Conservation (phyloP, 2,113 vertebrate genomes). For the Ptyas mucosa region DNA sequence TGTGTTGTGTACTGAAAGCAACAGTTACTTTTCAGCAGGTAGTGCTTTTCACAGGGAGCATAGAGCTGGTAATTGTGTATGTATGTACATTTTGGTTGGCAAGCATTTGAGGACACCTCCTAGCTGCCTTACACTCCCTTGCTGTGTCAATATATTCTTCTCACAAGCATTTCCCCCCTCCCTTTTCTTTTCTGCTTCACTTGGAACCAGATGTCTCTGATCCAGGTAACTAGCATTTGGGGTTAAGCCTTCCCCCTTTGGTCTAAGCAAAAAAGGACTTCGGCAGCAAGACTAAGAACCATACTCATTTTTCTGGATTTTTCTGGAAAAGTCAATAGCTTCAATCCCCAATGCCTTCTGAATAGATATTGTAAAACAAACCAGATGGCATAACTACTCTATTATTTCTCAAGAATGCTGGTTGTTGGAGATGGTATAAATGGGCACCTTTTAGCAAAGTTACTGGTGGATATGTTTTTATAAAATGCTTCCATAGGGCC, state of each 20-base stretch:
- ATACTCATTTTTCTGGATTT: neutral
- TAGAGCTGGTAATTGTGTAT: neutral
- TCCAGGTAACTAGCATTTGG: slow-evolving; percentile 70
- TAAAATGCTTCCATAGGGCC: neutral
- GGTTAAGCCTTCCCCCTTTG: neutral
- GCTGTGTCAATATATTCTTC: slow-evolving; percentile 17
- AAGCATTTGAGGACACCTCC: neutral
- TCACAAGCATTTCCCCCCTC: slow-evolving; percentile 47
- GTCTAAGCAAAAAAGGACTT: fast-evolving
- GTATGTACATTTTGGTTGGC: neutral
- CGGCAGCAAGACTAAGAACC: neutral
- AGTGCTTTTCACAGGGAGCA: neutral
- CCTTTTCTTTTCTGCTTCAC: slow-evolving; percentile 58
- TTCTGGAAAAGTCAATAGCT: neutral
- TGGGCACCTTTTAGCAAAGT: too few species aligned
- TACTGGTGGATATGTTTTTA: neutral
- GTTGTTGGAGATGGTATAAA: neutral
- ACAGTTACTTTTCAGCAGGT: neutral
- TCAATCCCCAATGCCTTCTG: neutral
- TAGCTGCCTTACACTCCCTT: neutral
- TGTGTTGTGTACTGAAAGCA: neutral
- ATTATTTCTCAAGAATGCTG: neutral
- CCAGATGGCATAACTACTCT: too few species aligned
- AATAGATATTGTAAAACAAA: neutral
- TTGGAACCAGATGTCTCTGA: slow-evolving; percentile 75